Evolutionary conservation across 2,888 invertebrate genomes (phyloP).

Genomic region (Lasioglossum zephyrum): DNA sequence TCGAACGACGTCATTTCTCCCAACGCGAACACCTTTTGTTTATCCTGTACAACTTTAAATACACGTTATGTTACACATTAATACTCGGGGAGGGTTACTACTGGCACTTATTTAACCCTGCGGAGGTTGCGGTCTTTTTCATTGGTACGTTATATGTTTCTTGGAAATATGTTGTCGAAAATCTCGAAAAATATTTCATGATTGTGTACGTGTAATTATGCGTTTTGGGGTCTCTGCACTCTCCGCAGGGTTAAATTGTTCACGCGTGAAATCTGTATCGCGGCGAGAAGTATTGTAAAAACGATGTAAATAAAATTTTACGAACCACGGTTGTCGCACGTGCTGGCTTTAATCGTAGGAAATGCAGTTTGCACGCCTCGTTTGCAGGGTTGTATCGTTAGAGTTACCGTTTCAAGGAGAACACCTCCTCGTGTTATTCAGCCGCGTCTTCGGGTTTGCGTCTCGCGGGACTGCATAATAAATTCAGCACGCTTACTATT

Average conservation of each 20-base stretch:
- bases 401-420: constrained; percentile 36
- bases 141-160: background rate
- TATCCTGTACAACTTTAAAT: background rate
- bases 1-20: background rate
- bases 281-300: constrained; percentile 41
- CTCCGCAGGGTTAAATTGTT: background rate
- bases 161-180: background rate
- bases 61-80: background rate
- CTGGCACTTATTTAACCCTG: background rate
- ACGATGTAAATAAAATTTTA: constrained; percentile 64
- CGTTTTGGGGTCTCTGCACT: background rate
- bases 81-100: background rate
- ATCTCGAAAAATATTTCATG: background rate
- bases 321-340: constrained; percentile 30
- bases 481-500: constrained; percentile 59
- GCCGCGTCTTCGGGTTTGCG: constrained; percentile 48
- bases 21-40: background rate
- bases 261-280: background rate
- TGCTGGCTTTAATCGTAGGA: constrained; percentile 35
- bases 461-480: constrained; percentile 48
- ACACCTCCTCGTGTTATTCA: constrained; percentile 34
- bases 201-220: background rate
- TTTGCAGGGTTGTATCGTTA: constrained; percentile 3
- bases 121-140: background rate
- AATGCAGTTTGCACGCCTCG: constrained; percentile 43